Base-by-base conservation (phyloP, 2,888 invertebrate species). In the Keiferia lycopersicella region DNA sequence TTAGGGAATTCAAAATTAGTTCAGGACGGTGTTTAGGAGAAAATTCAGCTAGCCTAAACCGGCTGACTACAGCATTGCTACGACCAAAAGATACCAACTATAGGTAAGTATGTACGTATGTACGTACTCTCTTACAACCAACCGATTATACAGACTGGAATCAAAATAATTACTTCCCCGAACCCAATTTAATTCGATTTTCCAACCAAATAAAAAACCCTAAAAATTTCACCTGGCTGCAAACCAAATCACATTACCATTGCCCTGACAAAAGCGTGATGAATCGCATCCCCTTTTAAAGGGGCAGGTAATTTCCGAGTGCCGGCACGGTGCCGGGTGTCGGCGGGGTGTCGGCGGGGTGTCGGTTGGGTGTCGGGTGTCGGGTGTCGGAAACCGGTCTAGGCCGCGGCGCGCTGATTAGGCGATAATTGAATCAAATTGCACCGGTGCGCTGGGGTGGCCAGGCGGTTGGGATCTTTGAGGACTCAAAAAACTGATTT, bases 371-470 rank as follows among this genome's bases (percentile, higher is more conserved):
- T 45, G 50, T 11, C 11, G 22, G 20, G 20, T 51, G 51, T 18
- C 41, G 41, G 48, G 58, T 16, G 58, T 63, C 67, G 65, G 59
- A 41, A 41, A 41, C 41, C 41, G 41, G 41, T 2, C 41, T 41
- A n/a, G 41, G 41, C 41, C 66, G 65, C 30, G 48, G 62, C 30
- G 48, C 48, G 59, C 64, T 69, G 67, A 69, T 71, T 69, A 69
- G 66, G 20, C 22, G 64, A 38, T 68, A 66, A 71, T 69, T 71
- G 69, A 71, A 71, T 71, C 66, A 69, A 69, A 69, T 68, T 69
- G 69, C 68, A 62, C 62, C 51, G 62, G 56, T n/a, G 30, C 2
- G 26, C 18, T 57, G 14, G 20, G 30, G 65, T 65, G 65, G 57
- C 67, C 65, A 65, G 20, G 56, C 45, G 12, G 10, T 22, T 3